phyloP scores from a whole-genome alignment of 2,113 vertebrate genomes.

The Nesogale talazaci region DNA sequence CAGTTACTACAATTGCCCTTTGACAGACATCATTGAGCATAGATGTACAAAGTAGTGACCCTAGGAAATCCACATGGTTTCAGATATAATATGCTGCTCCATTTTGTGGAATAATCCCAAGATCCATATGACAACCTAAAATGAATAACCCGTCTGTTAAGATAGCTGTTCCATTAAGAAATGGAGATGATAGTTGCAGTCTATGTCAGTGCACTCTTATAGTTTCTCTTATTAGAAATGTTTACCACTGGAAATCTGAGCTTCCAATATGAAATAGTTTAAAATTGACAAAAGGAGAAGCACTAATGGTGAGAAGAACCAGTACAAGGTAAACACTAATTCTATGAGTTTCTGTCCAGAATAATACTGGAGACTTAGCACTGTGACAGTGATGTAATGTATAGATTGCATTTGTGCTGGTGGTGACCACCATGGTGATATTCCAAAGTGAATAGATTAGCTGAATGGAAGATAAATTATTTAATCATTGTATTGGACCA shows the following conservation, averaged over 20 bases:
- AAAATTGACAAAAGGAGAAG: not conserved
- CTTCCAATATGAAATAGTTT: not conserved
- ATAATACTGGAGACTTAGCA: not conserved
- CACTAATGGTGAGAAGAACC: not conserved
- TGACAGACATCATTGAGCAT: not conserved
- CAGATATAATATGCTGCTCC: not conserved
- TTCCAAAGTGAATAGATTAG: not conserved
- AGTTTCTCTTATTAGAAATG: not conserved
- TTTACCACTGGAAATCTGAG: not conserved
- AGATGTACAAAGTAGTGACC: not conserved
- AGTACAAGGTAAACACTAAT: not conserved
- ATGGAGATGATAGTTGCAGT: accelerated
- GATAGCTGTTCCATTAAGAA: not conserved
- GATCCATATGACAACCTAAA: not conserved
- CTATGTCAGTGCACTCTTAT: not conserved
- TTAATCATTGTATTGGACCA: not conserved
- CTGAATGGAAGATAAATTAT: not conserved
- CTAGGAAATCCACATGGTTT: accelerated
- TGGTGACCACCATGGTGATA: too few relatives aligned
- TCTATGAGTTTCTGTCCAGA: not conserved
- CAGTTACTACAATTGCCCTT: too few relatives aligned
- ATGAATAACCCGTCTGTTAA: not conserved
- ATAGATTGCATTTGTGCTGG: not conserved
- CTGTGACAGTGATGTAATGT: accelerated
- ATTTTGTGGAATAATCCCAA: not conserved